Percentiles rank a stretch among this genome's conserved stretches.
These are phyloP conservation scores for Buteo buteo DNA, from an alignment of 2,113 vertebrate genomes.

Conservation along the genomic window DNA sequence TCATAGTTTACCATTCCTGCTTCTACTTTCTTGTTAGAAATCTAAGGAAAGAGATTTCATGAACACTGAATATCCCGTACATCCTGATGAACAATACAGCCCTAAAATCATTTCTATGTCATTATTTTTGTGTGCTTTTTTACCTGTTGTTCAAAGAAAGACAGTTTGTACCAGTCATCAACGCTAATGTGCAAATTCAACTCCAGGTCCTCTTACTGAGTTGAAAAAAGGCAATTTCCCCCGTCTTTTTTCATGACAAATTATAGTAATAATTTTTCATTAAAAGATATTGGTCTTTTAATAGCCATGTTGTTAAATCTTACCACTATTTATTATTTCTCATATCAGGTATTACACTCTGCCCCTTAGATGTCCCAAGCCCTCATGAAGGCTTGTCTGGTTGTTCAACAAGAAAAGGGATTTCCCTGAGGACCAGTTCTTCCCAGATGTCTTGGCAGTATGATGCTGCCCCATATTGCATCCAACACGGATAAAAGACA, in stretches of 20 bases:
- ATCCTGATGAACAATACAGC: background rate
- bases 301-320: background rate
- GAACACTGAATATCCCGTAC: background rate
- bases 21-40: background rate
- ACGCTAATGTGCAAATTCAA: background rate
- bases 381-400: background rate
- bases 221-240: background rate
- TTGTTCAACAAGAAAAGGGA: background rate
- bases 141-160: background rate
- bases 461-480: background rate
- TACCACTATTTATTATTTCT: background rate
- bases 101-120: background rate
- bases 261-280: background rate
- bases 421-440: background rate
- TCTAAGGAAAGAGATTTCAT: background rate
- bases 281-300: background rate
- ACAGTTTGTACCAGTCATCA: background rate
- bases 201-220: background rate
- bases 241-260: background rate
- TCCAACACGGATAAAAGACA: background rate
- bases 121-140: background rate
- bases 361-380: background rate
- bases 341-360: background rate
- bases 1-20: background rate
- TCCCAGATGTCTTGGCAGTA: background rate